Evolutionary conservation across 1,140 invertebrate species (phyloP), one percentile per base, ranked within the genome.

Genomic region (Eumeta japonica): DNA sequence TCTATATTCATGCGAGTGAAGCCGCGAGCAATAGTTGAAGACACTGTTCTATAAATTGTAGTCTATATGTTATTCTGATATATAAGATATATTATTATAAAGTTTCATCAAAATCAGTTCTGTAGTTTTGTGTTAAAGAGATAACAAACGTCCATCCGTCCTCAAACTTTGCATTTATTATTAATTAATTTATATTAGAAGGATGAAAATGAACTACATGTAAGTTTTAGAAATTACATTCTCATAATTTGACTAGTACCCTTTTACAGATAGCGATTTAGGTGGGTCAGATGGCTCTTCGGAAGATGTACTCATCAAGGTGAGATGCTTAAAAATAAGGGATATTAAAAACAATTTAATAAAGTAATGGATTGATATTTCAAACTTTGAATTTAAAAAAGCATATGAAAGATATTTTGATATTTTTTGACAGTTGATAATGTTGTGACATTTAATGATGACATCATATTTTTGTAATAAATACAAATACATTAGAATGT

Each of bases 251-350:
- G 11, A 32, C 14, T 16, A 28, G 20, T 10, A 20, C 17, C 24
- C 18, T 37, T 28, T 52, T 52, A 1, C 37, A 75, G 72, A 62
- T 34, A 72, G 76, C 32, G 74, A 75, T 39, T 62, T 79, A 47
- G 61, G 63, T 12, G 77, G 71, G 4, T 80, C 79, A 1, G 75
- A 73, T 51, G 76, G 77, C 3, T 79, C 78, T 9, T 76, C 80
- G 15, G 80, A 83, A 56, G 85, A 87, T 59, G 84, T 86, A 7
- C 78, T 86, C 37, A 79, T 85, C 11, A 85, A 84, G 72, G 81
- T 83, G 58, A 57, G 27, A 11, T 12, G 35, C 11, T 20, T 17
- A 19, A 19, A n/a, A n/a, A n/a, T n/a, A n/a, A n/a, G n/a, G n/a
- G n/a, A n/a, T n/a, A n/a, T n/a, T n/a, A n/a, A n/a, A n/a, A n/a